A percentile compares a stretch with the other conserved stretches of the same genome.
Evolutionary conservation across 2,113 vertebrate species (phyloP).

Genomic region (Caloenas nicobarica): DNA sequence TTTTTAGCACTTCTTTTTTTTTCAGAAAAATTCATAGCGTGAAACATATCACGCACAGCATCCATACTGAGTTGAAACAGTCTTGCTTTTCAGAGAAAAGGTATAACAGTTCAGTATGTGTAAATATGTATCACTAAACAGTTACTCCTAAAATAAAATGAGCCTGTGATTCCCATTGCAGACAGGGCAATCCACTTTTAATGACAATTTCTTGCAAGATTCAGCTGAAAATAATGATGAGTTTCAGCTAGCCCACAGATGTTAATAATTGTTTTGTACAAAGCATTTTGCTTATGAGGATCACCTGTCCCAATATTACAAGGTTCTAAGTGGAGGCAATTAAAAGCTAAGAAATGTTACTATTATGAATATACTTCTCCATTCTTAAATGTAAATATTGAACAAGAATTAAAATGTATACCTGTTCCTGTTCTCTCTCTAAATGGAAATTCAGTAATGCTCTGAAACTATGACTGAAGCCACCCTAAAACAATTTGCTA

Average conservation of each 20-base stretch:
- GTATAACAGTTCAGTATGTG: background rate
- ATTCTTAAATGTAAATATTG: background rate
- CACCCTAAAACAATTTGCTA: background rate
- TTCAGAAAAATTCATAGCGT: background rate
- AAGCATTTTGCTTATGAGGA: background rate
- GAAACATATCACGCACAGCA: background rate
- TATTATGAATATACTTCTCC: background rate
- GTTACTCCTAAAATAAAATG: background rate
- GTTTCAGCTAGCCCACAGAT: background rate
- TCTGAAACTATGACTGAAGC: background rate
- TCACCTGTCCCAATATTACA: background rate
- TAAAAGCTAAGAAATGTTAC: background rate
- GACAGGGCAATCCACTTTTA: background rate
- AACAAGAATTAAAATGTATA: background rate
- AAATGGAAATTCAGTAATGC: background rate
- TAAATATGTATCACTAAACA: background rate
- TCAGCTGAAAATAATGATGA: background rate
- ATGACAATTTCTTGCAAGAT: background rate
- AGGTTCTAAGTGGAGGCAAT: background rate
- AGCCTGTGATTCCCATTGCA: background rate
- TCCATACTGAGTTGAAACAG: background rate
- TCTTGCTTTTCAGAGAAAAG: background rate
- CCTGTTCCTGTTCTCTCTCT: background rate
- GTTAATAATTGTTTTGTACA: background rate
- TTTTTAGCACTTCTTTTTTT: background rate